These are phyloP conservation scores for Vicugna pacos DNA, from an alignment of 2,113 vertebrate species.

Conservation along the genomic window DNA sequence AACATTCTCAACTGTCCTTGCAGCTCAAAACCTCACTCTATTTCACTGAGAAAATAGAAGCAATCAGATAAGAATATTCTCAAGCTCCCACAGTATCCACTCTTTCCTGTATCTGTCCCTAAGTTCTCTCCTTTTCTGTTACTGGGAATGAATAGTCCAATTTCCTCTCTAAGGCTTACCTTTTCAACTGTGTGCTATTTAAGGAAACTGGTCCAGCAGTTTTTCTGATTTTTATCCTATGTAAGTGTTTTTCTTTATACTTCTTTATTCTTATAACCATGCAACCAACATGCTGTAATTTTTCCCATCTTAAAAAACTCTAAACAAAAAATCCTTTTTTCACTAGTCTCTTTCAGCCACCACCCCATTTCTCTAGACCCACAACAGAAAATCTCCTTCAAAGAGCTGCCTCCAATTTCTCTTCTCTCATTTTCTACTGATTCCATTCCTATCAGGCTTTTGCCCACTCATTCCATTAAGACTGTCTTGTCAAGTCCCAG, in stretches of 20 bases:
- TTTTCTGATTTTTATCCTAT: conserved; percentile 28
- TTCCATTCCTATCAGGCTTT: neutral
- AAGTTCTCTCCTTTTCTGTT: neutral
- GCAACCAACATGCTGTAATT: neutral
- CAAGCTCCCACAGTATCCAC: neutral
- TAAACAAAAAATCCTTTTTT: neutral
- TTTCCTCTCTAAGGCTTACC: neutral
- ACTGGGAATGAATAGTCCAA: neutral
- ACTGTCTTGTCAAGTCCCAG: neutral
- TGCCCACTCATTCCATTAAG: neutral
- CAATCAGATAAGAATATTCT: conserved; percentile 20
- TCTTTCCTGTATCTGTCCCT: neutral
- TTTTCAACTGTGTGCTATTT: neutral
- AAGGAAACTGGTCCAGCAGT: neutral
- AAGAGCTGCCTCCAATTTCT: neutral
- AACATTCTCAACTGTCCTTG: conserved; percentile 3
- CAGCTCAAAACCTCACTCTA: neutral
- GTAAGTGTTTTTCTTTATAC: conserved; percentile 17
- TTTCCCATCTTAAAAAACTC: neutral
- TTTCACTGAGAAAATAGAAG: conserved; percentile 40
- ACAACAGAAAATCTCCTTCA: neutral
- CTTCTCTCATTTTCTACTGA: neutral
- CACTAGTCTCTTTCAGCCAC: neutral
- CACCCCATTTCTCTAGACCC: neutral
- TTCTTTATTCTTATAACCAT: neutral